A percentile compares a stretch with the other conserved stretches of the same genome.
Evolutionary conservation across 2,113 vertebrate species (phyloP).

Genomic region (Xiphophorus couchianus): DNA sequence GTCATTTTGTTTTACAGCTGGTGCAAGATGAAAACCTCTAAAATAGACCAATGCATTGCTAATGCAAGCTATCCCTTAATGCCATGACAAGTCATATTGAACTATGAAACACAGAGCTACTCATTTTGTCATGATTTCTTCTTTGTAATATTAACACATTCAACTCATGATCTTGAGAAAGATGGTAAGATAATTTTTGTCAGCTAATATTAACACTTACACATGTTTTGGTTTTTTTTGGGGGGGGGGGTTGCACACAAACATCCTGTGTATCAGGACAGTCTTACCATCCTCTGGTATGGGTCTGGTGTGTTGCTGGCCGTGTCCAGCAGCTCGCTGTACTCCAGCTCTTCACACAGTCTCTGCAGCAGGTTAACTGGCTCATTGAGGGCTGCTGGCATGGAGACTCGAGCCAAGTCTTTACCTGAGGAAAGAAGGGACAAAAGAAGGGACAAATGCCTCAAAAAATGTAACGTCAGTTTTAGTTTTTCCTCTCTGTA

Average conservation of each 20-base stretch:
- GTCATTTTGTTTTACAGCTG: background rate
- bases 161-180: too few relatives aligned
- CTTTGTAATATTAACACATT: too few relatives aligned
- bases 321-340: slow-evolving; percentile 86
- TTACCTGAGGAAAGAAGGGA: slow-evolving; percentile 74
- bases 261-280: rapidly evolving
- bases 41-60: background rate
- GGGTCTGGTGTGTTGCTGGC: slow-evolving; percentile 84
- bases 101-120: too few relatives aligned
- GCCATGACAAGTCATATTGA: too few relatives aligned
- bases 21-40: background rate
- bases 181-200: too few relatives aligned
- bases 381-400: slow-evolving; percentile 91
- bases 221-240: background rate
- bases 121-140: too few relatives aligned
- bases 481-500: background rate
- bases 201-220: too few relatives aligned
- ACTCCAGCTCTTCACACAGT: slow-evolving; percentile 92
- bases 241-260: background rate
- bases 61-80: background rate
- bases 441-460: rapidly evolving
- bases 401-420: slow-evolving; percentile 91
- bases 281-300: slow-evolving; percentile 88
- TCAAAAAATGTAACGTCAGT: background rate
- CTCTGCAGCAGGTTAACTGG: slow-evolving; percentile 90